Conservation (phyloP, 2,888 invertebrate genomes). For the Seira ritae region DNA sequence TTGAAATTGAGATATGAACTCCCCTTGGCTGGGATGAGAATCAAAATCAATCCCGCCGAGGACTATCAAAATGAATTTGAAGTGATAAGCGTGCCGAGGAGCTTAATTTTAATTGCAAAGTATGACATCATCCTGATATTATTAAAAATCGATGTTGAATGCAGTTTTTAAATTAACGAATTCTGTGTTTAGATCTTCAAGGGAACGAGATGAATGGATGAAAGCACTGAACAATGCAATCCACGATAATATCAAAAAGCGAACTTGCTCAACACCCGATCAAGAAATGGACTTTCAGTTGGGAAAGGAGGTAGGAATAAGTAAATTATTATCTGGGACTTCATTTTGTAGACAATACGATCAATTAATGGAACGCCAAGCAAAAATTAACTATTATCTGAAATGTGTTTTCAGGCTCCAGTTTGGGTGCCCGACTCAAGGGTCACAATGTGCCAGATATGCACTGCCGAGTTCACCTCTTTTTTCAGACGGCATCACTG, state of each 20-base stretch:
- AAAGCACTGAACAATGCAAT: slow-evolving; percentile 77
- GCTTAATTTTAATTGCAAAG: slow-evolving; percentile 79
- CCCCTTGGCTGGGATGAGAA: slow-evolving; percentile 78
- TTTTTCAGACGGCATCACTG: slow-evolving; percentile 83
- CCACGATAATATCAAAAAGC: slow-evolving; percentile 76
- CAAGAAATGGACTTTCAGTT: slow-evolving; percentile 71
- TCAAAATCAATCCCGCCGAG: slow-evolving; percentile 75
- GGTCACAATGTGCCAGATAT: slow-evolving; percentile 82
- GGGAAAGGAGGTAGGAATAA: slow-evolving; percentile 75
- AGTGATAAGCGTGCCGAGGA: slow-evolving; percentile 78
- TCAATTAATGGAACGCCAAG: no score
- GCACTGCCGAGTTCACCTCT: slow-evolving; percentile 81
- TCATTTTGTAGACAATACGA: not conserved
- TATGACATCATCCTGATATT: slow-evolving; percentile 73
- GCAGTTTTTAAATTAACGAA: not conserved
- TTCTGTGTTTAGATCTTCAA: slow-evolving; percentile 75
- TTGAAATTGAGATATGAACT: slow-evolving; percentile 78
- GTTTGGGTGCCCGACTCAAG: slow-evolving; percentile 80
- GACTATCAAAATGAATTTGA: slow-evolving; percentile 79
- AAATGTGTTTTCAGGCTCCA: slow-evolving; percentile 76
- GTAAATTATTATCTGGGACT: not conserved
- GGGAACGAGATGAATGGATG: slow-evolving; percentile 79
- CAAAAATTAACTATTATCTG: not conserved
- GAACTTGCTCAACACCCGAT: slow-evolving; percentile 71
- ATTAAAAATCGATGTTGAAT: not conserved